A percentile compares a stretch with the other conserved stretches of the same genome.
Evolutionary conservation across 2,113 vertebrate species (phyloP).

Genomic region (Cathartes aura): DNA sequence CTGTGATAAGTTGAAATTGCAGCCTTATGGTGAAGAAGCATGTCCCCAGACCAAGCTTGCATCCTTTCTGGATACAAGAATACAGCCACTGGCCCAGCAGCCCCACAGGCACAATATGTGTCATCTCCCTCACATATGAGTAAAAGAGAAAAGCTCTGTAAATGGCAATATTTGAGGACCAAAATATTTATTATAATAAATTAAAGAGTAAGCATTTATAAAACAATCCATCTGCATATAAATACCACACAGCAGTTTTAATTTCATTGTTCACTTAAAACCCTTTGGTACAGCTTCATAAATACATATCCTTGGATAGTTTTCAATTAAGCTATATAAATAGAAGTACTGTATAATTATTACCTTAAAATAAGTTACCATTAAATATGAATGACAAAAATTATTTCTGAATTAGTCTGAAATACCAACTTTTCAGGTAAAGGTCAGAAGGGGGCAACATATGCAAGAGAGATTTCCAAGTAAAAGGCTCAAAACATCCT

Average conservation of each 20-base stretch:
- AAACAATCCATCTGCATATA: background rate
- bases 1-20: background rate
- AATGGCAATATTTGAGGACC: background rate
- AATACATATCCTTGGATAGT: constrained; percentile 61
- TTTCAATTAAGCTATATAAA: constrained; percentile 69
- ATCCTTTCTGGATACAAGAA: background rate
- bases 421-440: background rate
- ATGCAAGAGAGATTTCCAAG: background rate
- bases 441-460: constrained; percentile 33
- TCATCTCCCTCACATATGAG: background rate
- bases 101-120: background rate
- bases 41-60: background rate
- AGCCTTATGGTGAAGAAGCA: background rate
- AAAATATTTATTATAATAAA: constrained; percentile 73
- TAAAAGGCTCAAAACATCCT: background rate
- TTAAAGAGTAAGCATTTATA: constrained; percentile 8
- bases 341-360: constrained; percentile 54
- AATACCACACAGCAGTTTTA: constrained; percentile 8
- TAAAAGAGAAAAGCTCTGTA: background rate
- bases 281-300: constrained; percentile 57
- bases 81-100: background rate
- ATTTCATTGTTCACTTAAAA: constrained; percentile 1
- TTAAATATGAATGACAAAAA: constrained; percentile 66
- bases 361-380: constrained; percentile 73
- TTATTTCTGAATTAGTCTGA: background rate